phyloP scores from a whole-genome alignment of 2,888 invertebrate genomes.

The Trissonchulus sp. region DNA sequence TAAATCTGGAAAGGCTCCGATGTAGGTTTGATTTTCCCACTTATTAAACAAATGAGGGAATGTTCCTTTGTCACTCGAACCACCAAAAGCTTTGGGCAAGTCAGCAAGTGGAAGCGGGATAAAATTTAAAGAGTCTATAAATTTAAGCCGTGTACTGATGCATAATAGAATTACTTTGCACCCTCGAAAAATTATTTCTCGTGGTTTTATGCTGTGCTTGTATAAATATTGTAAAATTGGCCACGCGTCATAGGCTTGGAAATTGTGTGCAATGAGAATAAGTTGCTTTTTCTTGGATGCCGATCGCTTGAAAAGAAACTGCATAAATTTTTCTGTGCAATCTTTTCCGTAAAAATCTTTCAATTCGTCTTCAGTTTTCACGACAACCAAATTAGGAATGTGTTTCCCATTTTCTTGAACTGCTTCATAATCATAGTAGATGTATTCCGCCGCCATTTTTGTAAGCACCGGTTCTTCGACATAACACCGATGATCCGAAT shows the following conservation, averaged over 20 bases:
- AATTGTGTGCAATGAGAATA: neutral
- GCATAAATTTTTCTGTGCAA: neutral
- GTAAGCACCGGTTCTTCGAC: neutral
- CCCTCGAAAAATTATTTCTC: neutral
- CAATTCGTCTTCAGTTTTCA: neutral
- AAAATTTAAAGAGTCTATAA: neutral
- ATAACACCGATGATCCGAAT: neutral
- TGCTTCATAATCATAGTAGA: slow-evolving; percentile 14
- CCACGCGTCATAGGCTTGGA: neutral
- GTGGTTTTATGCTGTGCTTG: neutral
- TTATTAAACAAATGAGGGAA: slow-evolving; percentile 32
- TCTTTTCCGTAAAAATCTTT: neutral
- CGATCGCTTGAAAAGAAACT: neutral
- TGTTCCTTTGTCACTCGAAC: slow-evolving; percentile 15
- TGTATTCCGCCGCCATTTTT: neutral
- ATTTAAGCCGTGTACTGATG: neutral
- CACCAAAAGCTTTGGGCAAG: slow-evolving; percentile 25
- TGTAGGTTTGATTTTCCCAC: neutral
- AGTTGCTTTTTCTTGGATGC: neutral
- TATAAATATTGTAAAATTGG: neutral
- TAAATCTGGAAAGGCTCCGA: slow-evolving; percentile 23
- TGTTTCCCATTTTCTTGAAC: neutral
- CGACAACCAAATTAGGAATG: neutral
- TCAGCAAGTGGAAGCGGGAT: neutral
- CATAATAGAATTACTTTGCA: neutral